phyloP scores from a whole-genome alignment of 2,797 vertebrate genomes.

The Cyprinella venusta region DNA sequence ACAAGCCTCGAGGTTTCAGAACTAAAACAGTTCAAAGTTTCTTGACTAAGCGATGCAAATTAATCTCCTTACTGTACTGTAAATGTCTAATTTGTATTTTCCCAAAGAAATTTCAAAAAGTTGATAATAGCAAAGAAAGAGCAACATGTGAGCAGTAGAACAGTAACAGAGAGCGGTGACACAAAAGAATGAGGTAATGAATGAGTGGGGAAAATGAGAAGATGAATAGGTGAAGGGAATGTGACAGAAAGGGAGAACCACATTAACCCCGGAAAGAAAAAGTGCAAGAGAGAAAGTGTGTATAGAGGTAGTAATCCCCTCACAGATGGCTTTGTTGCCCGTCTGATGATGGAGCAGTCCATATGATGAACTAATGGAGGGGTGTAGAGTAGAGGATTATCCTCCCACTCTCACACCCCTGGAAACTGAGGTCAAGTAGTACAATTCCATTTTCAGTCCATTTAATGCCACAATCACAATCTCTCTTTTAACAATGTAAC shows the following conservation, averaged over 20 bases:
- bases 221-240: slow-evolving; percentile 52
- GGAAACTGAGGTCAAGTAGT: slow-evolving; percentile 64
- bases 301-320: slow-evolving; percentile 55
- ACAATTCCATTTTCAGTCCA: slow-evolving; percentile 54
- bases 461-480: slow-evolving; percentile 56
- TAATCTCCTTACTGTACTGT: neutral
- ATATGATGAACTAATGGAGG: slow-evolving; percentile 59
- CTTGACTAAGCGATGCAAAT: neutral
- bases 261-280: slow-evolving; percentile 47
- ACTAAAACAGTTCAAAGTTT: slow-evolving; percentile 12
- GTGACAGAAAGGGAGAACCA: slow-evolving; percentile 36
- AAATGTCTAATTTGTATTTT: neutral
- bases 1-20: slow-evolving; percentile 1
- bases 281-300: slow-evolving; percentile 39
- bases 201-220: slow-evolving; percentile 20
- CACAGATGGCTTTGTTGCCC: slow-evolving; percentile 59
- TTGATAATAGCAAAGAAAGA: neutral
- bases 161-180: neutral
- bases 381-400: slow-evolving; percentile 57
- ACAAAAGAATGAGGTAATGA: slow-evolving; percentile 47
- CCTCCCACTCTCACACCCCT: slow-evolving; percentile 54
- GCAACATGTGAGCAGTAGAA: slow-evolving; percentile 25
- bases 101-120: neutral
- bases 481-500: slow-evolving; percentile 40
- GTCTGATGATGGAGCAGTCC: slow-evolving; percentile 59